A percentile compares a stretch with the other conserved stretches of the same genome.
phyloP scores from a whole-genome alignment of 2,888 invertebrate species.

The Drosophila suboccidentalis region DNA sequence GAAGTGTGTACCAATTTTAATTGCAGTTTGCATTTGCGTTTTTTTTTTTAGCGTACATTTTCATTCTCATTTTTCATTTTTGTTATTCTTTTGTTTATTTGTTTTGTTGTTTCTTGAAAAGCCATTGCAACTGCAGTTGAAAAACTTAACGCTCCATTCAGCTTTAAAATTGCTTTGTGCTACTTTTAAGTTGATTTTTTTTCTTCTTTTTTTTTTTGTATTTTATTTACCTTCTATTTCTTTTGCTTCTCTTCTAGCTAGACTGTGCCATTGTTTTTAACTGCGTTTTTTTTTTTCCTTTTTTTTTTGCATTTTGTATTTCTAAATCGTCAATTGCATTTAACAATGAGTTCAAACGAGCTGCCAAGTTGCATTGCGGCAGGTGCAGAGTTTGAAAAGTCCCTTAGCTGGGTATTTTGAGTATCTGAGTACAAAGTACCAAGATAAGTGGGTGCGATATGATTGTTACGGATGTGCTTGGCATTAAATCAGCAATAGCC shows the following conservation, averaged over 20 bases:
- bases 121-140: constrained; percentile 71
- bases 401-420: constrained; percentile 4
- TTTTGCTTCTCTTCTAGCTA: constrained; percentile 22
- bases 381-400: constrained; percentile 31
- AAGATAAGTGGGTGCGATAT: constrained; percentile 10
- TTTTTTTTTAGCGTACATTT: constrained; percentile 20
- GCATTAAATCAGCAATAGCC: not conserved
- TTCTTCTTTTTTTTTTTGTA: constrained; percentile 17
- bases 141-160: constrained; percentile 81
- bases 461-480: not conserved
- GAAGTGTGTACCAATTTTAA: constrained; percentile 50
- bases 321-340: constrained; percentile 59
- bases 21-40: constrained; percentile 34
- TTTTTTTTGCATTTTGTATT: constrained; percentile 26
- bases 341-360: constrained; percentile 42
- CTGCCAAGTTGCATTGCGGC: constrained; percentile 27
- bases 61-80: constrained; percentile 11
- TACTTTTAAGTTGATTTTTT: constrained; percentile 72
- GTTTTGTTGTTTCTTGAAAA: constrained; percentile 41
- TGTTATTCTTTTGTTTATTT: constrained; percentile 49
- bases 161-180: constrained; percentile 79
- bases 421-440: not conserved
- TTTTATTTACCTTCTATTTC: constrained; percentile 31
- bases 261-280: constrained; percentile 40
- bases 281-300: not conserved